phyloP scores from a whole-genome alignment of 2,113 vertebrate species.

The Excalfactoria chinensis region DNA sequence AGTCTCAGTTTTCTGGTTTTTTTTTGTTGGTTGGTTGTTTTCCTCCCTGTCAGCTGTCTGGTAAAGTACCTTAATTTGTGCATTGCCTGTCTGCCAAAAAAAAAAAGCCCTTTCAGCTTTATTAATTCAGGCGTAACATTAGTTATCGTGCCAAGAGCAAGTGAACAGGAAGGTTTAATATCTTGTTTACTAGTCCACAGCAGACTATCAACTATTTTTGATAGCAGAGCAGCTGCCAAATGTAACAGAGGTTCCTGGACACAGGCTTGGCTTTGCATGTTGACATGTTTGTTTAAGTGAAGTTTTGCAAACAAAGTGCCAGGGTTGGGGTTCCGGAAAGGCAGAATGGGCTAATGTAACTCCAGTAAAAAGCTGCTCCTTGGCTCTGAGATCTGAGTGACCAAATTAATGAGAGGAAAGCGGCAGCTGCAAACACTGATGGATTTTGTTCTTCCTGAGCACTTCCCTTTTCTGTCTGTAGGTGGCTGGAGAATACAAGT shows the following conservation, averaged over 20 bases:
- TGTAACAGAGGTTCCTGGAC: conserved; percentile 35
- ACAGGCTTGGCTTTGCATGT: neutral
- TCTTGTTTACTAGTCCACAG: conserved; percentile 56
- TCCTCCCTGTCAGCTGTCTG: neutral
- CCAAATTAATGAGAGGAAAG: neutral
- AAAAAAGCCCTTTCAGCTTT: conserved; percentile 39
- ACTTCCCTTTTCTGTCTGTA: conserved; percentile 73
- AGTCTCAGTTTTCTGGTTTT: neutral
- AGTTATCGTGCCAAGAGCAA: conserved; percentile 54
- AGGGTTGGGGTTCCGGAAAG: neutral
- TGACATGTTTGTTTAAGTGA: neutral
- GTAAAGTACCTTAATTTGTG: conserved; percentile 30
- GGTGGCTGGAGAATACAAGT: conserved; percentile 97
- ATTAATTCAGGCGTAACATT: conserved; percentile 19
- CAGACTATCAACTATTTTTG: conserved; percentile 36
- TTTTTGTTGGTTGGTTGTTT: neutral
- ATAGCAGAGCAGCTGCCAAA: conserved; percentile 40
- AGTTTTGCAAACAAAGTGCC: neutral
- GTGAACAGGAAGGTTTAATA: conserved; percentile 56
- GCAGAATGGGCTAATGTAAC: neutral
- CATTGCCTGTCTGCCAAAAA: conserved; percentile 4
- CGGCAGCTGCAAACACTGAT: neutral
- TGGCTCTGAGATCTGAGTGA: neutral
- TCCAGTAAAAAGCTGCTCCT: neutral
- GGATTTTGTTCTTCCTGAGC: neutral